Evolutionary conservation across 2,113 vertebrate species (phyloP).

Genomic region (Lontra canadensis): DNA sequence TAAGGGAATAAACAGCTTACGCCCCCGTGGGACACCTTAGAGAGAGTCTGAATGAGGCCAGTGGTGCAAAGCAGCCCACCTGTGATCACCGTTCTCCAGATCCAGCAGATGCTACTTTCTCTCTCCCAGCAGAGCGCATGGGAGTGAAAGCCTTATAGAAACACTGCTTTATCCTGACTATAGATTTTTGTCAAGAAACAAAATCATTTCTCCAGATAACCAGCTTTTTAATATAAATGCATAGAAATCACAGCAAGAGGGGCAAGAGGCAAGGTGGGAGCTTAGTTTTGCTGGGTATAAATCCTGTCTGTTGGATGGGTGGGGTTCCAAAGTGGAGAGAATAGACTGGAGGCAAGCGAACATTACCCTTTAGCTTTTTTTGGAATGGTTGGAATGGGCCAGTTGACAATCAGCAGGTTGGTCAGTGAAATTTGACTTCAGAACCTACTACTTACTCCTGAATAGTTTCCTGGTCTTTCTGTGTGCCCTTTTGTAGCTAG

Average conservation of each 20-base stretch:
- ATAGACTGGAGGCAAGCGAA: not conserved
- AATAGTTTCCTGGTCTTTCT: not conserved
- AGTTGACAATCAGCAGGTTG: not conserved
- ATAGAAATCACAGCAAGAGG: not conserved
- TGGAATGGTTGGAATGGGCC: not conserved
- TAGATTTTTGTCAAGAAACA: not conserved
- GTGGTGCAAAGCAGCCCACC: not conserved
- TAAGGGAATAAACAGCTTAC: not conserved
- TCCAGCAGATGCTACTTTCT: not conserved
- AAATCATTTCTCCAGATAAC: not conserved
- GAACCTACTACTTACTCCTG: not conserved
- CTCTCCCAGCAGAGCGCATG: fast-evolving
- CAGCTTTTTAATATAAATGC: not conserved
- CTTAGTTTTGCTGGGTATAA: not conserved
- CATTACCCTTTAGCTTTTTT: not conserved
- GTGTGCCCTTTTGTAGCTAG: not conserved
- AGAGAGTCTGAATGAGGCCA: not conserved
- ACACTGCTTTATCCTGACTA: not conserved
- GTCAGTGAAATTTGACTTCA: not conserved
- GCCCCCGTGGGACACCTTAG: not conserved
- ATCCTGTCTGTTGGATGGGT: too few species aligned
- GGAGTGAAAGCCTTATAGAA: not conserved
- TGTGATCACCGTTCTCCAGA: not conserved
- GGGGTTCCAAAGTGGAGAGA: not conserved
- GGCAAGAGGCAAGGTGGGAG: too few species aligned